A percentile compares a stretch with the other conserved stretches of the same genome.
Conservation (phyloP, 2,113 vertebrate genomes). For the Cyanoderma ruficeps region DNA sequence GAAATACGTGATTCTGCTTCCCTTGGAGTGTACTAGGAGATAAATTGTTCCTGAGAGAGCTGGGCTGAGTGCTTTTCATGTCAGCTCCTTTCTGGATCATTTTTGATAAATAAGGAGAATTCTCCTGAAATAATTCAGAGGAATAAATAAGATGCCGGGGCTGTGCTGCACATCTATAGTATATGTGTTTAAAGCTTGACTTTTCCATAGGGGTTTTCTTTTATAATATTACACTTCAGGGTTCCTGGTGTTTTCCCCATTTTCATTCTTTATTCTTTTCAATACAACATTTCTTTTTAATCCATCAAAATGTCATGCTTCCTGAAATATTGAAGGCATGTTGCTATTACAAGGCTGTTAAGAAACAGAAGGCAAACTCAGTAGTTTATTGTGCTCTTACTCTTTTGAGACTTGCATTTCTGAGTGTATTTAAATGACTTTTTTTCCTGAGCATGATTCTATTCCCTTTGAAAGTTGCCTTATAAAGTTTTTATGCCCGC, state of each 20-base stretch:
- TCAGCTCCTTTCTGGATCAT: constrained; percentile 16
- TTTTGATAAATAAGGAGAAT: constrained; percentile 10
- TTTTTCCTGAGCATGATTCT: background rate
- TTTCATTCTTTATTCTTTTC: background rate
- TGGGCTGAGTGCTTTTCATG: background rate
- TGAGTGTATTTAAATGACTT: background rate
- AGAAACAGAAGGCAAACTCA: background rate
- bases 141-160: constrained; percentile 26
- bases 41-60: background rate
- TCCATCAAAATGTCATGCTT: constrained; percentile 38
- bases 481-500: background rate
- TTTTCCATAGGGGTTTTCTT: constrained; percentile 27
- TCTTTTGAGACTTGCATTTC: background rate
- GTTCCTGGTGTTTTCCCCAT: background rate
- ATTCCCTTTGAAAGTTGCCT: background rate
- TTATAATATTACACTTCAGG: background rate
- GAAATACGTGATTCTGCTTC: background rate
- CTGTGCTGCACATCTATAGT: background rate
- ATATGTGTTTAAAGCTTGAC: background rate
- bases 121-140: background rate
- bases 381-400: background rate
- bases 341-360: constrained; percentile 20
- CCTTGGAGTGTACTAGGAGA: background rate
- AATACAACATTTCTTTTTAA: background rate
- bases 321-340: background rate